These are phyloP conservation scores for Eptatretus atami DNA, from an alignment of 2,797 vertebrate species.

Conservation along the genomic window DNA sequence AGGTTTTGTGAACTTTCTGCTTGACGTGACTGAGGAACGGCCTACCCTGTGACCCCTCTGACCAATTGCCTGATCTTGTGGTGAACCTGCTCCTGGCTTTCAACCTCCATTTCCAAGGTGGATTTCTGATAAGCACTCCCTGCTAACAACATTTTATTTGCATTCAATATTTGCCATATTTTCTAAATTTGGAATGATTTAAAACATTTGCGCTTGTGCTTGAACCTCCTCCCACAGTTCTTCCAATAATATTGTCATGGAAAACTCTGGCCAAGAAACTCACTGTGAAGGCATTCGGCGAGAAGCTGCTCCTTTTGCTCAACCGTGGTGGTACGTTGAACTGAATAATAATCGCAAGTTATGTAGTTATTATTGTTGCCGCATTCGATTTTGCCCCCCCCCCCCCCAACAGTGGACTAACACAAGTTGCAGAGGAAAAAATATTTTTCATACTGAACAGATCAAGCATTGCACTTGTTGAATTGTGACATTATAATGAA, in stretches of 20 bases:
- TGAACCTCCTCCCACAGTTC: conserved; percentile 18
- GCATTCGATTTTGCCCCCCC: too few relatives aligned
- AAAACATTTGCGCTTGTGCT: background rate
- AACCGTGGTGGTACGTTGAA: conserved; percentile 57
- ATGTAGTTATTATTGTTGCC: too few relatives aligned
- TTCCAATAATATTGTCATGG: conserved; percentile 55
- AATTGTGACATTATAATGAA: too few relatives aligned
- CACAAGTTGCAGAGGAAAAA: too few relatives aligned
- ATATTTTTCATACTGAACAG: too few relatives aligned
- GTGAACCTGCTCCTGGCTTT: conserved; percentile 63
- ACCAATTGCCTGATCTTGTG: conserved; percentile 72
- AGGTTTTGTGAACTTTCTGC: conserved; percentile 46
- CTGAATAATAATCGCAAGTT: too few relatives aligned
- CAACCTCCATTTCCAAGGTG: conserved; percentile 68
- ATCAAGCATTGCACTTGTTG: too few relatives aligned
- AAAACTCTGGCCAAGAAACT: conserved; percentile 38
- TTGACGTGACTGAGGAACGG: conserved; percentile 69
- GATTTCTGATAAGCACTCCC: background rate
- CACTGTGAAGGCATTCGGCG: conserved; percentile 60
- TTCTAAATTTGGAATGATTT: background rate
- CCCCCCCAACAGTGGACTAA: too few relatives aligned
- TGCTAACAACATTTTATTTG: background rate
- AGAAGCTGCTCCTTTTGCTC: conserved; percentile 60
- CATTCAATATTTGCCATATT: too few relatives aligned
- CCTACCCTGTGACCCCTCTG: conserved; percentile 43